Conservation (phyloP, 1,140 invertebrate species). For the Drosophila aff. region DNA sequence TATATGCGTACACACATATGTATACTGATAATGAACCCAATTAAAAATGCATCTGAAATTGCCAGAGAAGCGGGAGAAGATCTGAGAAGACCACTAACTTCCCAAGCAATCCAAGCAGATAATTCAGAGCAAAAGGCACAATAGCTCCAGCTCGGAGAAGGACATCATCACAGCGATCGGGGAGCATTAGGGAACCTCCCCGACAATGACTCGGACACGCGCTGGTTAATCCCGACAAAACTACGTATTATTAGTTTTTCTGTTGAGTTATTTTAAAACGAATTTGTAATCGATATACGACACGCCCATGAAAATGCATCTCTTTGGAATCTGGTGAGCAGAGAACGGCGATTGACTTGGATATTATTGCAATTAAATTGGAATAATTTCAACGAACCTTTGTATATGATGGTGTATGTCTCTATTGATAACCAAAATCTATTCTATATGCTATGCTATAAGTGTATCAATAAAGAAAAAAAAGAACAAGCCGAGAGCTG, state of each 20-base stretch:
- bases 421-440: slow-evolving; percentile 59
- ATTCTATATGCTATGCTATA: slow-evolving; percentile 59
- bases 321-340: slow-evolving; percentile 45
- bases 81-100: slow-evolving; percentile 14
- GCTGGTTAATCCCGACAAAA: slow-evolving; percentile 6
- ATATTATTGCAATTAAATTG: slow-evolving; percentile 81
- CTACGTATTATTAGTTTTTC: slow-evolving; percentile 22
- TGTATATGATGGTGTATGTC: slow-evolving; percentile 76
- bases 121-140: slow-evolving; percentile 5
- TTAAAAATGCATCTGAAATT: slow-evolving; percentile 49
- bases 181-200: not conserved
- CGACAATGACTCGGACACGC: slow-evolving; percentile 13
- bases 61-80: slow-evolving; percentile 36
- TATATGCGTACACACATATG: slow-evolving; percentile 32
- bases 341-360: slow-evolving; percentile 49
- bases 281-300: slow-evolving; percentile 44
- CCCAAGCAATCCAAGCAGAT: slow-evolving; percentile 19
- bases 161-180: slow-evolving; percentile 10
- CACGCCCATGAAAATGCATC: slow-evolving; percentile 19
- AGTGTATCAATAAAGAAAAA: slow-evolving; percentile 68
- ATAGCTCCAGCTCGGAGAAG: slow-evolving; percentile 2
- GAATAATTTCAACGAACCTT: slow-evolving; percentile 72
- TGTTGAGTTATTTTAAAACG: slow-evolving; percentile 16
- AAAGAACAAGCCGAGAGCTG: slow-evolving; percentile 33
- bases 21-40: slow-evolving; percentile 38